Evolutionary conservation across 2,113 vertebrate species (phyloP).

Genomic region (Labeo catla): DNA sequence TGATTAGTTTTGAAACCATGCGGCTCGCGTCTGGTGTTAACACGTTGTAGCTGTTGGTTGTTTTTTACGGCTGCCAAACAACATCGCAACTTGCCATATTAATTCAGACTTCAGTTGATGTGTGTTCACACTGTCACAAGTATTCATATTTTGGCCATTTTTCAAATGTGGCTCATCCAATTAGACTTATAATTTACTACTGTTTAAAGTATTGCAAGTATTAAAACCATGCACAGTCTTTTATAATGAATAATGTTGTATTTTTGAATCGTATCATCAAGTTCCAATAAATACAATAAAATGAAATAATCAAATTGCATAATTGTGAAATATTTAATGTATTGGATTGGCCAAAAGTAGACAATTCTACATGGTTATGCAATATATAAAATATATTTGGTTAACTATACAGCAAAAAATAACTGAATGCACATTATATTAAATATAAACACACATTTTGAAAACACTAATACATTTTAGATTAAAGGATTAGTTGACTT

Average conservation of each 20-base stretch:
- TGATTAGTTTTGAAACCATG: neutral
- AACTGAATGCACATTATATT: neutral
- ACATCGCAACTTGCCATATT: neutral
- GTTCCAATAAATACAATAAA: neutral
- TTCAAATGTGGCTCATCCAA: neutral
- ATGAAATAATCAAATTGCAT: neutral
- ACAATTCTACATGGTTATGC: neutral
- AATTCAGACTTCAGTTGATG: constrained; percentile 16
- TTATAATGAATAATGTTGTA: neutral
- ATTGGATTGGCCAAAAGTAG: neutral
- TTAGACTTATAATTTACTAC: neutral
- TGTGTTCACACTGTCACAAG: neutral
- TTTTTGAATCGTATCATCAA: neutral
- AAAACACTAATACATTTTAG: neutral
- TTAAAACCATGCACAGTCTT: neutral
- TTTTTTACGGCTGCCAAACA: neutral
- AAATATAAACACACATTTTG: neutral
- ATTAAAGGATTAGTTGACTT: too few species aligned
- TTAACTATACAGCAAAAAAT: neutral
- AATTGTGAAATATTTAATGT: neutral
- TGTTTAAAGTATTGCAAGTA: neutral
- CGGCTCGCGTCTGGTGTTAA: neutral
- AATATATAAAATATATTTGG: neutral
- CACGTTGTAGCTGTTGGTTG: neutral
- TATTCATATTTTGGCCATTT: neutral